Conservation (phyloP, 2,888 invertebrate species). For the Branchellion lobata region DNA sequence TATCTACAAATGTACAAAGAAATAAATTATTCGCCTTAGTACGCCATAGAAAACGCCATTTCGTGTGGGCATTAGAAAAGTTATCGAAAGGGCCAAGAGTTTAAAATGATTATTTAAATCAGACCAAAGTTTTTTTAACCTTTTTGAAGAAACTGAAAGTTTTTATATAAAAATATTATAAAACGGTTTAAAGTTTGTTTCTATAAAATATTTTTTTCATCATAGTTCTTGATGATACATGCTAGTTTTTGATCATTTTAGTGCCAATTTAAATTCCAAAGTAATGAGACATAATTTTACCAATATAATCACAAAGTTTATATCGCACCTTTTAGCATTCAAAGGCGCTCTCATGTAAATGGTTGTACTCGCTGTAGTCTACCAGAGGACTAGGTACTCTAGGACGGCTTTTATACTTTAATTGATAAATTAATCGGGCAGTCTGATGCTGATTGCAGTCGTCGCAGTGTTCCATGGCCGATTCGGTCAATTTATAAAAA, state of each 20-base stretch:
- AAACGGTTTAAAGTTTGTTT: background rate
- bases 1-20: constrained; percentile 43
- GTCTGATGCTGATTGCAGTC: too few relatives aligned
- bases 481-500: too few relatives aligned
- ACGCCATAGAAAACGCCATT: constrained; percentile 37
- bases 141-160: background rate
- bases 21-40: constrained; percentile 6
- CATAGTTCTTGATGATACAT: background rate
- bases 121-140: constrained; percentile 10
- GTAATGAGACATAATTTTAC: background rate
- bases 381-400: too few relatives aligned
- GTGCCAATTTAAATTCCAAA: background rate
- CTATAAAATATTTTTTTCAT: background rate
- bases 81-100: background rate
- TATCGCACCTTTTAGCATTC: too few relatives aligned
- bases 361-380: too few relatives aligned
- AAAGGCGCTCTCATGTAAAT: too few relatives aligned
- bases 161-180: background rate
- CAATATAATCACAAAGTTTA: too few relatives aligned
- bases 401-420: too few relatives aligned
- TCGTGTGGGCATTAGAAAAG: constrained; percentile 29
- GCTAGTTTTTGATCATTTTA: background rate
- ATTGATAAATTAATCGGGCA: too few relatives aligned
- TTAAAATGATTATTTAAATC: background rate
- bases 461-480: too few relatives aligned